Evolutionary conservation across 2,888 invertebrate genomes (phyloP).

Genomic region (Ophraella communa): DNA sequence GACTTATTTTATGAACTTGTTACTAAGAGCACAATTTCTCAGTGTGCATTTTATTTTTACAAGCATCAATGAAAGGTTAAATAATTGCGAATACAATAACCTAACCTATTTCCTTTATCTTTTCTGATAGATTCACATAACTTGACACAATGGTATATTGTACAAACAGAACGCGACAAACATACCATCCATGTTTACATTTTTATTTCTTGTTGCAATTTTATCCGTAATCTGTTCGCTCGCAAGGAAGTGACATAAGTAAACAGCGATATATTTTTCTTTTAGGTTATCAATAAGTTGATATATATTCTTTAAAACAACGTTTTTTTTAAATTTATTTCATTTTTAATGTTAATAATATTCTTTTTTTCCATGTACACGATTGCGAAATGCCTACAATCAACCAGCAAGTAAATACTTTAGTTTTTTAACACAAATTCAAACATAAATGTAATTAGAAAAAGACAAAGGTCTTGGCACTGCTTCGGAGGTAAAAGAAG

Average conservation of each 20-base stretch:
- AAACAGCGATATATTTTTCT: conserved; percentile 25
- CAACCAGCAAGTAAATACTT: no score
- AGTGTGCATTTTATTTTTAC: background rate
- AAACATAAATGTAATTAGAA: no score
- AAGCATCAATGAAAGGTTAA: conserved; percentile 20
- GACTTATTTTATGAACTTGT: no score
- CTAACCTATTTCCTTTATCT: conserved; percentile 22
- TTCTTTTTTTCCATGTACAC: no score
- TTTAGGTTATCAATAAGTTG: conserved; percentile 28
- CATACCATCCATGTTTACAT: conserved; percentile 18
- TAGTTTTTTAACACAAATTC: no score
- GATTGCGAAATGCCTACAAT: no score
- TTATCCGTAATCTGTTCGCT: conserved; percentile 13
- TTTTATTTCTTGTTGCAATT: conserved; percentile 21
- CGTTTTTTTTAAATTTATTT: no score
- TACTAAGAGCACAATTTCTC: no score
- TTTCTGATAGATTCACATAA: conserved; percentile 13
- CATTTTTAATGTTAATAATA: background rate
- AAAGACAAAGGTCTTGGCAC: no score
- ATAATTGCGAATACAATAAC: conserved; percentile 16
- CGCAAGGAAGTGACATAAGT: conserved; percentile 32
- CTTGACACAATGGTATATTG: conserved; percentile 2
- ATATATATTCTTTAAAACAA: background rate
- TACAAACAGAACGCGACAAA: conserved; percentile 2
- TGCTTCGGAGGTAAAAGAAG: no score